Conservation (phyloP, 2,888 invertebrate genomes). For the Stenodema calcarata region DNA sequence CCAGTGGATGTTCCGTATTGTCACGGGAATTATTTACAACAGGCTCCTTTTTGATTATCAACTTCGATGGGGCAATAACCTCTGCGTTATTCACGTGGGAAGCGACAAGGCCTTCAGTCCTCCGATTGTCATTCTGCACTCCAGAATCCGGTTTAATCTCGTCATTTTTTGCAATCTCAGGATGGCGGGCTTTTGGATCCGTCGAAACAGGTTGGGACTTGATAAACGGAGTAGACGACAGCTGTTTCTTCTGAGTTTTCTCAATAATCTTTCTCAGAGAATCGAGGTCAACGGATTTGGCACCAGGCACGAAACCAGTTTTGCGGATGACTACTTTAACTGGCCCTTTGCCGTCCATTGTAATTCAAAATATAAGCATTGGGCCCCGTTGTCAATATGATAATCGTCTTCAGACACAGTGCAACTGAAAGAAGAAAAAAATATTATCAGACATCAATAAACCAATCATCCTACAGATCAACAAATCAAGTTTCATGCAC, state of each 20-base stretch:
- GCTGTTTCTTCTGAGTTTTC: neutral
- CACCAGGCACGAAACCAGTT: neutral
- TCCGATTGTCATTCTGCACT: neutral
- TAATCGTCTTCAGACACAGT: neutral
- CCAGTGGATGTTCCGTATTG: neutral
- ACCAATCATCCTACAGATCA: too few species aligned
- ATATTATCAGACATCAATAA: neutral
- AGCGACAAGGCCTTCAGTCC: neutral
- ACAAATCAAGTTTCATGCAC: too few species aligned
- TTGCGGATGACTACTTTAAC: conserved; percentile 4
- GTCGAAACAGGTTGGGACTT: neutral
- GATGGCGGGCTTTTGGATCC: neutral
- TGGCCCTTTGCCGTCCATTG: neutral
- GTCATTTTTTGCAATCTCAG: neutral
- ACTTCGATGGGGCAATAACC: neutral
- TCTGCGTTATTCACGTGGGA: neutral
- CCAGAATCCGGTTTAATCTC: neutral
- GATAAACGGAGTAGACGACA: neutral
- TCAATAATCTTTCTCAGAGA: conserved; percentile 12
- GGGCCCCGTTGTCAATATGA: neutral
- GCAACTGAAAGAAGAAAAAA: neutral
- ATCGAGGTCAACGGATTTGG: conserved; percentile 8
- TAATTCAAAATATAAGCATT: neutral
- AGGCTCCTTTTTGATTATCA: neutral
- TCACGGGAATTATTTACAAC: neutral